Conservation (phyloP, 1,140 invertebrate genomes). For the Acromyrmex charruanus region DNA sequence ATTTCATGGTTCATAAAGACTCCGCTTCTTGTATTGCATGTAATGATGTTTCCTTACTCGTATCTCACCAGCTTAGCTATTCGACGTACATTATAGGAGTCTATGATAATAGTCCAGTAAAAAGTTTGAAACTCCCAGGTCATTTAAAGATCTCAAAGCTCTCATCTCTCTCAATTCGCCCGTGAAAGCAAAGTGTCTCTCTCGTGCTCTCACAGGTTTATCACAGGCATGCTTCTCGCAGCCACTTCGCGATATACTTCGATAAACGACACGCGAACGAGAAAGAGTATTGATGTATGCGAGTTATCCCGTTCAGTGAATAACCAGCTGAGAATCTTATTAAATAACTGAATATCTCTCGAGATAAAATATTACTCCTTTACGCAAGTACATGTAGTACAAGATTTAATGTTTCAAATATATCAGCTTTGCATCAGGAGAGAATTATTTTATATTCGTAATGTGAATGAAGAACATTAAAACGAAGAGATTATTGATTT, state of each 20-base stretch:
- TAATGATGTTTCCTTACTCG: not conserved
- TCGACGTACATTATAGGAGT: slow-evolving; percentile 14
- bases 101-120: slow-evolving; percentile 36
- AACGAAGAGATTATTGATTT: slow-evolving; percentile 15
- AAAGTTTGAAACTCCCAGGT: slow-evolving; percentile 41
- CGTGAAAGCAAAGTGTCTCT: not conserved
- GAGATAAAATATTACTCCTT: not conserved
- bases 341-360: slow-evolving; percentile 16
- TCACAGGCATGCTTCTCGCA: not conserved
- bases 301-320: not conserved
- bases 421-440: not conserved
- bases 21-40: slow-evolving; percentile 17
- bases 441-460: slow-evolving; percentile 11
- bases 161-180: slow-evolving; percentile 12
- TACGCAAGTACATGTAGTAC: not conserved
- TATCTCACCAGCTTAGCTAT: slow-evolving; percentile 35
- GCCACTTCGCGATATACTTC: not conserved
- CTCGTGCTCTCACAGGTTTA: slow-evolving; percentile 37
- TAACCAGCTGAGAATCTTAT: slow-evolving; percentile 31
- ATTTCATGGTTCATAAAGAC: not conserved
- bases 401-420: slow-evolving; percentile 13
- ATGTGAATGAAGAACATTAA: not conserved
- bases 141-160: slow-evolving; percentile 24
- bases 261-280: slow-evolving; percentile 38
- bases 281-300: slow-evolving; percentile 12